Percentiles rank a stretch among this genome's conserved stretches.
Conservation (phyloP, 2,888 invertebrate species). For the Acrobasis repandana region DNA sequence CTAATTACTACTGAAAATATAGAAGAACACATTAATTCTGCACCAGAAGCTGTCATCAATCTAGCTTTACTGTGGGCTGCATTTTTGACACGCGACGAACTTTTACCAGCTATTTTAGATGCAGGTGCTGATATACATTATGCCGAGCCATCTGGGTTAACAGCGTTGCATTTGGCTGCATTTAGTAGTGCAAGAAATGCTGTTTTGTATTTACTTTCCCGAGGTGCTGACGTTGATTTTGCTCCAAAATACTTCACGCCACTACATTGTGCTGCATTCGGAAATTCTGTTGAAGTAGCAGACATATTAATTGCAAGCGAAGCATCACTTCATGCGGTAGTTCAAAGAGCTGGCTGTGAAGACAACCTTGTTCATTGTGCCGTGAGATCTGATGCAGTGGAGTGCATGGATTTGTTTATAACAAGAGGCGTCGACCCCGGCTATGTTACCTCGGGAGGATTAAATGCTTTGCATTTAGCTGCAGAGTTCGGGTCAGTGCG, state of each 20-base stretch:
- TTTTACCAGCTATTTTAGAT: slow-evolving; percentile 85
- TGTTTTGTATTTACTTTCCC: slow-evolving; percentile 86
- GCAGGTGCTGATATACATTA: slow-evolving; percentile 88
- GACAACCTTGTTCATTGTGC: slow-evolving; percentile 93
- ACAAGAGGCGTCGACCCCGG: slow-evolving; percentile 89
- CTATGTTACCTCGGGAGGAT: slow-evolving; percentile 87
- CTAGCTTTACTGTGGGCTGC: slow-evolving; percentile 88
- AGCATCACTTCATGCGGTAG: slow-evolving; percentile 87
- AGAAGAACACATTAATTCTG: slow-evolving; percentile 81
- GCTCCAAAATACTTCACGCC: slow-evolving; percentile 89
- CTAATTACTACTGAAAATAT: slow-evolving; percentile 84
- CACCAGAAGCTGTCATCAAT: slow-evolving; percentile 87
- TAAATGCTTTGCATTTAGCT: slow-evolving; percentile 90
- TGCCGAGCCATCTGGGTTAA: slow-evolving; percentile 88
- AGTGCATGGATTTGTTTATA: slow-evolving; percentile 90
- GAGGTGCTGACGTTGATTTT: slow-evolving; percentile 87
- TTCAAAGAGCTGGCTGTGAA: slow-evolving; percentile 85
- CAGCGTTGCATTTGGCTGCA: slow-evolving; percentile 89
- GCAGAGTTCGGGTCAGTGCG: slow-evolving; percentile 89
- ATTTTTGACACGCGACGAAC: slow-evolving; percentile 87
- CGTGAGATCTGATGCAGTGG: slow-evolving; percentile 90
- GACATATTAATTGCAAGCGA: slow-evolving; percentile 88
- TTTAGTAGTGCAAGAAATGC: slow-evolving; percentile 89
- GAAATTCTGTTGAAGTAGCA: slow-evolving; percentile 91
- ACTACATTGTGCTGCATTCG: slow-evolving; percentile 94